Conservation (phyloP, 1,140 invertebrate genomes). For the Coptotermes formosanus region DNA sequence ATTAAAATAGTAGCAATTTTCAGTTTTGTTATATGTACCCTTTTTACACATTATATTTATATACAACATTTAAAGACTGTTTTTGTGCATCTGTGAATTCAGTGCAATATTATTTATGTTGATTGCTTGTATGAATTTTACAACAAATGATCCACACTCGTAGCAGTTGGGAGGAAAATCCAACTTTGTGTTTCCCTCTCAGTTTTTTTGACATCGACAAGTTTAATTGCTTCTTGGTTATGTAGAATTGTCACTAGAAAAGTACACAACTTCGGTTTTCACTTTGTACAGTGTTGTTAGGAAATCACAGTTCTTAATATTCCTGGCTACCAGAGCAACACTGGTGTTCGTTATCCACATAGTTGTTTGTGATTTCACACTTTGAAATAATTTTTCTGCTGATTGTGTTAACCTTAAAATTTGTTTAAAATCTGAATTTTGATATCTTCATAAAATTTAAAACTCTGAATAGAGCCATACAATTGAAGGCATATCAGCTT, state of each 20-base stretch:
- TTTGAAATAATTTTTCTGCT: background rate
- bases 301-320: background rate
- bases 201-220: background rate
- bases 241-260: background rate
- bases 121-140: constrained; percentile 24
- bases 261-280: background rate
- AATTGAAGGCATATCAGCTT: background rate
- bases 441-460: background rate
- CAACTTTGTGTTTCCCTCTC: background rate
- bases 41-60: constrained; percentile 29
- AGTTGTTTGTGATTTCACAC: constrained; percentile 9
- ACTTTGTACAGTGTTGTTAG: constrained; percentile 12
- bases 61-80: constrained; percentile 28
- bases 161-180: constrained; percentile 17
- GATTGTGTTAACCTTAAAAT: background rate
- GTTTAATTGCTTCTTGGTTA: background rate
- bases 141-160: background rate
- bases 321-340: background rate
- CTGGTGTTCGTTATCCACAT: background rate
- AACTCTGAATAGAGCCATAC: background rate
- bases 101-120: constrained; percentile 35
- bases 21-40: constrained; percentile 28
- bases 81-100: constrained; percentile 32
- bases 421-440: background rate
- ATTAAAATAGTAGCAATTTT: background rate